Evolutionary conservation across 2,797 vertebrate genomes (phyloP), one percentile per base, ranked within the genome.

Genomic region (Neosilurus mollespiculum): DNA sequence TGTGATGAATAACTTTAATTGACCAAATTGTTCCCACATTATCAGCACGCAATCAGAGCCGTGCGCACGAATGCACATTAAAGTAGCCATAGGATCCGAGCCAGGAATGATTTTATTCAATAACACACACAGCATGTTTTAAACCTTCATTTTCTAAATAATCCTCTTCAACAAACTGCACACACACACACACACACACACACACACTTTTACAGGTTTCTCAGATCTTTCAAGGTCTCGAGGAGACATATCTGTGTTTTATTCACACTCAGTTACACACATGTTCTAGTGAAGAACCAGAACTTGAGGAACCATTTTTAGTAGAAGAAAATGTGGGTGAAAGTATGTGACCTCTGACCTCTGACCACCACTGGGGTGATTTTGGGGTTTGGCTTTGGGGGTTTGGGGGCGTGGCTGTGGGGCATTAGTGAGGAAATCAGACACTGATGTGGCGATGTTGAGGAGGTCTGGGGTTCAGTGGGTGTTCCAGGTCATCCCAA

Each of bases 1-100:
- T 59, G 58, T 83, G 86, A 88, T 86, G 78, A 80, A 75, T 75
- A 77, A 80, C 78, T 85, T 84, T 81, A 86, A 87, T 87, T 83
- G 84, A 78, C 65, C 49, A 66, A 84, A 84, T 82, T 81, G 83
- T 87, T 85, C 72, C 86, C 66, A 81, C 81, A 80, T 85, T 77
- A 85, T 53, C 79, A 37, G 75, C 56, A 15, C 30, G 43, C 81
- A 84, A 86, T 76, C 70, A 82, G 71, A 73, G 22, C 69, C 67
- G 73, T 34, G 88, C 69, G 56, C 51, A 77, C 82, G 76, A 71
- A 75, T 75, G 80, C 54, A 86, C 78, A 81, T 81, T 34, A 58
- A 78, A 70, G 79, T 61, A 73, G 76, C 66, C 62, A 58, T 26
- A 58, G 75, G 58, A 78, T 30, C 59, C 30, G 61, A 69, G 66